Conservation (phyloP, 2,113 vertebrate genomes). For the Terrapene triunguis region DNA sequence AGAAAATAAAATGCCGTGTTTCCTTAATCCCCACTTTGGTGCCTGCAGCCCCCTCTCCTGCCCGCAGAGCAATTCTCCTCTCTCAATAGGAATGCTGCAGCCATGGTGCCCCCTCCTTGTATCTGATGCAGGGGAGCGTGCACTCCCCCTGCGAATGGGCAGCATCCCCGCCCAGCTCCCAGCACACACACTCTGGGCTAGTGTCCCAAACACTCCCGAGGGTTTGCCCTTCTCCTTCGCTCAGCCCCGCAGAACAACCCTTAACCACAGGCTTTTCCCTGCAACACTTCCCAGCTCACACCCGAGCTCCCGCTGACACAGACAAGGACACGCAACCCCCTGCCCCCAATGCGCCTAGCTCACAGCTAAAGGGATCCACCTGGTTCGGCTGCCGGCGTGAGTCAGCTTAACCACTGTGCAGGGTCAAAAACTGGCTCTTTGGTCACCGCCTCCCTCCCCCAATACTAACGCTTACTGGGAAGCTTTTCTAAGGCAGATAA, state of each 20-base stretch:
- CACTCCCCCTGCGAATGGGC: background rate
- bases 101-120: background rate
- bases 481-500: background rate
- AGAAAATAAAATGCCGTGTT: background rate
- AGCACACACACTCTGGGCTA: background rate
- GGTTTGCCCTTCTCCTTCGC: background rate
- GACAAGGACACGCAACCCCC: background rate
- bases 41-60: background rate
- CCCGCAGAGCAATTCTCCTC: fast-evolving
- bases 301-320: background rate
- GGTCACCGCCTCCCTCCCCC: background rate
- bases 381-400: fast-evolving
- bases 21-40: background rate
- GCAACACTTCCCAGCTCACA: background rate
- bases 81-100: background rate
- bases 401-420: background rate
- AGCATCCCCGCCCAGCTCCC: background rate
- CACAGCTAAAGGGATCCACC: background rate
- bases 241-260: background rate
- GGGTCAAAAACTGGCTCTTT: background rate
- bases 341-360: fast-evolving
- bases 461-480: background rate
- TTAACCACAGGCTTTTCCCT: background rate
- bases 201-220: background rate
- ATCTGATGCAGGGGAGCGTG: background rate